A percentile compares a stretch with the other conserved stretches of the same genome.
Evolutionary conservation across 2,888 invertebrate genomes (phyloP).

Genomic region (Crematogaster levior): DNA sequence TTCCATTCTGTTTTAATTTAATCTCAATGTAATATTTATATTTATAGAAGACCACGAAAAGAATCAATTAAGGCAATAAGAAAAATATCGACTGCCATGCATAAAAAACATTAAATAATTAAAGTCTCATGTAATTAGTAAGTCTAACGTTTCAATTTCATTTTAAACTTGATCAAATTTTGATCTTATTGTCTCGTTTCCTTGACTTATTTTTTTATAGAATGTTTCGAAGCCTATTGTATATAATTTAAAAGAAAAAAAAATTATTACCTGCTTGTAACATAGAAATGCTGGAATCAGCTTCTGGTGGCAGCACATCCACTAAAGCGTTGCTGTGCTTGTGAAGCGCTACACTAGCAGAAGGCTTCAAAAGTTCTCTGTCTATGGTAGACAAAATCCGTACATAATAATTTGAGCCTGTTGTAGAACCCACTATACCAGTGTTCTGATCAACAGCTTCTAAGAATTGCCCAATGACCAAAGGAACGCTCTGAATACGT

Average conservation of each 20-base stretch:
- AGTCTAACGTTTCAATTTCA: too few relatives aligned
- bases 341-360: conserved; percentile 99
- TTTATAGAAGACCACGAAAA: background rate
- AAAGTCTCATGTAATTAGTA: background rate
- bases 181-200: background rate
- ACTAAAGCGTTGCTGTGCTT: conserved; percentile 99
- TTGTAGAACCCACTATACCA: conserved; percentile 99
- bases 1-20: background rate
- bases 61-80: background rate
- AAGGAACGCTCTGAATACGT: conserved; percentile 98
- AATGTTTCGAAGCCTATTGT: background rate
- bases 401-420: conserved; percentile 99
- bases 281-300: conserved; percentile 99
- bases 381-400: conserved; percentile 99
- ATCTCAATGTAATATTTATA: background rate
- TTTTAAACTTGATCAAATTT: too few relatives aligned
- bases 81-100: too few relatives aligned
- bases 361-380: conserved; percentile 98
- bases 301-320: conserved; percentile 99
- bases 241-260: too few relatives aligned
- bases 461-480: conserved; percentile 99
- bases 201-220: background rate
- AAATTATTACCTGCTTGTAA: conserved; percentile 91
- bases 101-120: background rate
- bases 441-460: conserved; percentile 99